Base-by-base conservation (phyloP, 2,888 invertebrate species). In the Meandrusa payeni region DNA sequence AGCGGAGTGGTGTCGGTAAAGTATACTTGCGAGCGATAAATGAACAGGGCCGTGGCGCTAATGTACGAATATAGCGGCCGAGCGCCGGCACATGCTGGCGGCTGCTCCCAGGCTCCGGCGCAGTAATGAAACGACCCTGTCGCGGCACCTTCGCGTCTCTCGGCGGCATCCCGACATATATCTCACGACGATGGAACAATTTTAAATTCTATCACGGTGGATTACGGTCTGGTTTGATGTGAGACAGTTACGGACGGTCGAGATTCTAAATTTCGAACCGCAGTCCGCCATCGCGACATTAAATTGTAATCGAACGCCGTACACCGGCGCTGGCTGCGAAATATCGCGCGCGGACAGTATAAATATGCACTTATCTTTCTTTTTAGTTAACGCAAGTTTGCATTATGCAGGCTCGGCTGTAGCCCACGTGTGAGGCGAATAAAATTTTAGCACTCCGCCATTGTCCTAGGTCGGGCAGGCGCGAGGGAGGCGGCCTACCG, bases 231-330 rank as follows among this genome's bases (percentile, higher is more conserved):
- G 57, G 39, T 59, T 52, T 67, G 38, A 48, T 9, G 5, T 47
- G 51, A 15, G 42, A 15, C 11, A 11, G 20, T 27, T 19, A 2
- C 23, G 15, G 49, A 37, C 53, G 47, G 62, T 69, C 69, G 61
- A 65, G 73, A 76, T 76, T 78, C 76, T 63, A 74, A 80, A 75
- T 73, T 69, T 66, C 65, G 61, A 67, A 61, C 66, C 60, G 66
- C 57, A 55, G 53, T 66, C 23, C 70, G 69, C 74, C 72, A 69
- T 79, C 73, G 69, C 72, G 76, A 80, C 83, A 76, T 86, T 87
- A 86, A 87, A 87, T 87, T 83, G 87, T 83, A 86, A 86, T 87
- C 85, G 86, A 85, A 83, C 82, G 82, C 83, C 77, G 80, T 80
- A 80, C 79, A 75, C 61, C 78, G 86, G 81, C 76, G 76, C 71